Base-by-base conservation (phyloP, 2,797 vertebrate genomes). In the Pangasius mekongensis region DNA sequence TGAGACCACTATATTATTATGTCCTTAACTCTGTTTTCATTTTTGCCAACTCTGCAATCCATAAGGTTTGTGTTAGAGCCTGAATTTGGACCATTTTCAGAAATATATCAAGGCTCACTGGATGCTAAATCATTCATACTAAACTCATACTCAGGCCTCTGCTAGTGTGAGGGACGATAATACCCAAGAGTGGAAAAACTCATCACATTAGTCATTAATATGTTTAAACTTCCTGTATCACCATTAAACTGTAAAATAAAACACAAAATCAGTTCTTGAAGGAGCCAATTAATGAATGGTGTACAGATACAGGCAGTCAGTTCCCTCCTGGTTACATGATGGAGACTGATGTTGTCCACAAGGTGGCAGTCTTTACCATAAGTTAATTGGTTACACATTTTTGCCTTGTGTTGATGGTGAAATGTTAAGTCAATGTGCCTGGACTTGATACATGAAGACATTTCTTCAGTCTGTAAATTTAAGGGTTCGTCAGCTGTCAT, bases 291-390 rank as follows among this genome's bases (percentile, higher is more conserved):
- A 18, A n/a, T 2, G 6, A 47, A n/a, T n/a, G 1, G 27, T 16
- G 47, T 36, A 54, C 20, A 43, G 56, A 58, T 39, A 16, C 39
- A 33, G 30, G 52, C 7, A 20, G 52, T 33, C 30, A 18, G 3
- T 77, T 30, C 27, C 2, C 0, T 74, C 24, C n/a, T 36, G 30
- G 8, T 36, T 58, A 36, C 4, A 8, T 7, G 1, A 16, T 36
- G 22, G 33, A 36, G 60, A 64, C 13, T 18, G 30, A n/a, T 71
- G 9, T 77, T 87, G 69, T 84, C 87, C 92, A 92, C 89, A 78
- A 24, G 89, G 89, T 91, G 91, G 89, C 89, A 89, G 86, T 91
- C 89, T 89, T 91, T 87, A 67, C 30, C 83, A 30, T 80, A 33
- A 36, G 36, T 36, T 27, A n/a, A 49, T 74, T 62, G 36, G 8